Conservation (phyloP, 1,140 invertebrate species). For the Agrypnia vestita region DNA sequence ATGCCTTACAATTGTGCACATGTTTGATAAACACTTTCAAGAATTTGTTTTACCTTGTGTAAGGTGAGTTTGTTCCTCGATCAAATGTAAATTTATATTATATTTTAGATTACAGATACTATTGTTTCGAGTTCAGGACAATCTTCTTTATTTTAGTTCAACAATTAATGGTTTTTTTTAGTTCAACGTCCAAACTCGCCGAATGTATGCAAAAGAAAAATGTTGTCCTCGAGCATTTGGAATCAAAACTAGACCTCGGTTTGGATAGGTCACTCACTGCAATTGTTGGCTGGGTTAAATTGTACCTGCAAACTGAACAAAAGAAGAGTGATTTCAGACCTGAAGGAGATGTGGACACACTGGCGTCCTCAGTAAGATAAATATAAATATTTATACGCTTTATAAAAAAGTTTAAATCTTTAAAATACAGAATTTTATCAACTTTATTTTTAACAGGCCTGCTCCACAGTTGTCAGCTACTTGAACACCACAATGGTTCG, state of each 20-base stretch:
- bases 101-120: too few species aligned
- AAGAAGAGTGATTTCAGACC: conserved; percentile 97
- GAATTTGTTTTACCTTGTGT: conserved; percentile 93
- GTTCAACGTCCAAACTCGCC: conserved; percentile 90
- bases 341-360: conserved; percentile 87
- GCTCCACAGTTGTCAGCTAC: conserved; percentile 89
- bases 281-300: conserved; percentile 92
- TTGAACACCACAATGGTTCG: conserved; percentile 84
- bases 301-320: conserved; percentile 93
- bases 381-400: background rate
- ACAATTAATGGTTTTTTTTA: conserved; percentile 69
- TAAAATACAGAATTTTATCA: conserved; percentile 21
- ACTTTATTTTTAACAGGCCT: conserved; percentile 79
- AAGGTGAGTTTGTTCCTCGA: conserved; percentile 74
- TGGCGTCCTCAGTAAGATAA: conserved; percentile 78
- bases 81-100: too few species aligned
- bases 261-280: conserved; percentile 91
- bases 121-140: too few species aligned
- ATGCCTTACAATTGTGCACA: conserved; percentile 95
- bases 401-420: background rate
- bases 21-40: conserved; percentile 95
- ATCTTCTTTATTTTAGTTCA: background rate
- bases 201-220: conserved; percentile 93
- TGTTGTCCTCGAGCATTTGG: conserved; percentile 88
- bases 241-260: conserved; percentile 92